Percentiles rank a stretch among this genome's conserved stretches.
These are phyloP conservation scores for Drosophila pallidifrons DNA, from an alignment of 1,140 invertebrate species.

Conservation along the genomic window DNA sequence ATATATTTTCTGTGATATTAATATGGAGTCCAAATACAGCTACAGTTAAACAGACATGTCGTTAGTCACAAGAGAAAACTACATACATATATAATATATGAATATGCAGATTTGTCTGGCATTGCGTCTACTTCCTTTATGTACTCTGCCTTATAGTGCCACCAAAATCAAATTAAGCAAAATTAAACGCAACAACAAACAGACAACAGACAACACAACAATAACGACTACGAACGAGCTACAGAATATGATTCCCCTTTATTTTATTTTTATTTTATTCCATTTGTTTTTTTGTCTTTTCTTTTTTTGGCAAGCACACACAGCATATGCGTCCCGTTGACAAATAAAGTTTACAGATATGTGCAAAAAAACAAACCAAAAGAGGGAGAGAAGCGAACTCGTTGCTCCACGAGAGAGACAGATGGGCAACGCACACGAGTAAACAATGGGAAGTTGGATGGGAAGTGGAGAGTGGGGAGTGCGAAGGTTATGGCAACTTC, in stretches of 20 bases:
- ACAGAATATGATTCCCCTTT: slow-evolving; percentile 52
- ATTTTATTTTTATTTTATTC: slow-evolving; percentile 41
- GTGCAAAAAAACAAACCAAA: slow-evolving; percentile 51
- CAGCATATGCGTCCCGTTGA: slow-evolving; percentile 79
- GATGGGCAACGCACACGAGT: slow-evolving; percentile 72
- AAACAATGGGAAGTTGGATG: slow-evolving; percentile 61
- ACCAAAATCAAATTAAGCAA: slow-evolving; percentile 72
- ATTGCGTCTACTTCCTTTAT: slow-evolving; percentile 6
- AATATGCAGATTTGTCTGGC: slow-evolving; percentile 50
- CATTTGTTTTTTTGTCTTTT: slow-evolving; percentile 13
- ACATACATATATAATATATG: slow-evolving; percentile 12
- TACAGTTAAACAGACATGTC: neutral
- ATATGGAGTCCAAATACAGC: neutral
- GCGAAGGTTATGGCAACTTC: neutral
- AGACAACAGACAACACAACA: slow-evolving; percentile 20
- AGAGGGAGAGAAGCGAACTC: slow-evolving; percentile 3
- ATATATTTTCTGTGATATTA: neutral
- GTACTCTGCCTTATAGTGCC: slow-evolving; percentile 24
- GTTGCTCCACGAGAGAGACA: slow-evolving; percentile 28
- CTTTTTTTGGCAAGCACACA: slow-evolving; percentile 76
- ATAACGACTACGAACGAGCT: slow-evolving; percentile 33
- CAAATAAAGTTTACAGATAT: slow-evolving; percentile 80
- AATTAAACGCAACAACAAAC: slow-evolving; percentile 69
- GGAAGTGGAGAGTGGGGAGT: slow-evolving; percentile 2
- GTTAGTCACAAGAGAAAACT: slow-evolving; percentile 23